These are phyloP conservation scores for Grapholita molesta DNA, from an alignment of 1,140 invertebrate genomes.

Conservation along the genomic window DNA sequence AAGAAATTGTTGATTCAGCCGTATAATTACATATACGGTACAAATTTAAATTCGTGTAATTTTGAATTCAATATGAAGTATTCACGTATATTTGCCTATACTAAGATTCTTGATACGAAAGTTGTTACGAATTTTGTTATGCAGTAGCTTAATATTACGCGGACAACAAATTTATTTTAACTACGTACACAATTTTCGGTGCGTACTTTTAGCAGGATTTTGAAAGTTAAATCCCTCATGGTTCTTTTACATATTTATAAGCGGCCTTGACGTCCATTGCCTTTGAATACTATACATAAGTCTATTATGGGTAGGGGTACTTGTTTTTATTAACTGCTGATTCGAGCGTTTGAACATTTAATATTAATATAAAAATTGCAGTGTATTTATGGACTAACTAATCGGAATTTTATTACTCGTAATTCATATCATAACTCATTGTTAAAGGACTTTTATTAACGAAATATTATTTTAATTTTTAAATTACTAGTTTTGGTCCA, in stretches of 20 bases:
- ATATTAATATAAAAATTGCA: neutral
- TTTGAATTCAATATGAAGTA: neutral
- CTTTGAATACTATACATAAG: conserved; percentile 50
- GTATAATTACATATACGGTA: neutral
- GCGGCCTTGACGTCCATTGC: conserved; percentile 39
- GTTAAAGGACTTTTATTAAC: too few relatives aligned
- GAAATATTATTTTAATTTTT: too few relatives aligned
- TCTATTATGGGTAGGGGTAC: too few relatives aligned
- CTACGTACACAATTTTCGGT: conserved; percentile 52
- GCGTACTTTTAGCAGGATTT: conserved; percentile 38
- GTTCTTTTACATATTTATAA: conserved; percentile 68
- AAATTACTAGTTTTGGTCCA: too few relatives aligned
- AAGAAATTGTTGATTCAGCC: neutral
- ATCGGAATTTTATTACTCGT: too few relatives aligned
- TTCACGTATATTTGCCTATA: neutral
- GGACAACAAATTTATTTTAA: conserved; percentile 45
- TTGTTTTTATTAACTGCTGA: neutral
- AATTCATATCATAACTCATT: too few relatives aligned
- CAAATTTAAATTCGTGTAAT: neutral
- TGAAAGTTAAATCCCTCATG: conserved; percentile 55
- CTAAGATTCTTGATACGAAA: neutral
- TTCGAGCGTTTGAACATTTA: neutral
- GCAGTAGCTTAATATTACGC: conserved; percentile 24
- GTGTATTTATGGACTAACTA: too few relatives aligned
- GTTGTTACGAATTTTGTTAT: neutral